Base-by-base conservation (phyloP, 2,797 vertebrate species). In the Myotis findleyi region DNA sequence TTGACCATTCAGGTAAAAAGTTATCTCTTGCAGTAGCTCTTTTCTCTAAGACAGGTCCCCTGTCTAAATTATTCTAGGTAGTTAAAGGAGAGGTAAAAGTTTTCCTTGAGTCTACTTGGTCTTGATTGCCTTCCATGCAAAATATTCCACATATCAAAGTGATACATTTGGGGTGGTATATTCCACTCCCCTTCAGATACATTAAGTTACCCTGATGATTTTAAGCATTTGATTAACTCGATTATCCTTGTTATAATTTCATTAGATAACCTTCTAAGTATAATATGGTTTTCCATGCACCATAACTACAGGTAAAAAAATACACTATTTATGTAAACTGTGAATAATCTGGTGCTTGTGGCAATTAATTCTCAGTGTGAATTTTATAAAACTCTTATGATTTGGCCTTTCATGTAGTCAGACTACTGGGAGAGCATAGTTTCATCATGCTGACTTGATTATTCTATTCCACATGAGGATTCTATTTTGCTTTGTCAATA, bases 391-490 rank as follows among this genome's bases (percentile, higher is more conserved):
- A 87, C 27, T 66, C 89, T 91, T 87, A 88, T 80, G 38, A 83
- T 89, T 84, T 91, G 47, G 3, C 44, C 23, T 41, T 88, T 51
- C 17, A 84, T 73, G 27, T 89, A 16, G 62, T 80, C 30, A 83
- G 64, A 80, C 64, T 95, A 76, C 12, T 80, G 75, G 72, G 71
- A 95, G 38, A 92, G 47, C 94, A 80, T 95, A 86, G 36, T 89
- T 38, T 79, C 30, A 1, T 96, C 82, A 82, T 93, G 64, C 66
- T 96, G 91, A 91, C 53, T 94, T 96, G 51, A 94, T 94, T 95
- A 94, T 96, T 86, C 14, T 62, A 90, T 64, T 76, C 38, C 57
- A 80, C 27, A 30, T 87, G 38, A 97, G 47, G 80, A 23, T 91
- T 92, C 53, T 76, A 59, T 84, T 95, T 96, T 94, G 25, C 51